phyloP scores from a whole-genome alignment of 2,888 invertebrate genomes.

The Cyaniris semiargus region DNA sequence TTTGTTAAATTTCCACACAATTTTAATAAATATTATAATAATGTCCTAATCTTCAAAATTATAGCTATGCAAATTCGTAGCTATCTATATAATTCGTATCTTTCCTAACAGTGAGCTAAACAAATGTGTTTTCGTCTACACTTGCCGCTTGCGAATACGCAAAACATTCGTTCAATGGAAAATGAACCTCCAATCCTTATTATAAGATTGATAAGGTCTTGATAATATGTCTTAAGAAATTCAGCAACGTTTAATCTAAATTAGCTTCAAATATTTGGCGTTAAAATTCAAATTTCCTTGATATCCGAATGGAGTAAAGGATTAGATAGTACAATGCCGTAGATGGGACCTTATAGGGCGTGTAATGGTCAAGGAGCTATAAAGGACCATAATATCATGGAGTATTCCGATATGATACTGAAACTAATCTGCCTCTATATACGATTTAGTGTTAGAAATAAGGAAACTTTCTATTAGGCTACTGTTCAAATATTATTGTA shows the following conservation, averaged over 20 bases:
- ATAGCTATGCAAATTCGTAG: no score
- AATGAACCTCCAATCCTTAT: neutral
- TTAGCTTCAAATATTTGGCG: neutral
- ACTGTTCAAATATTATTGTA: neutral
- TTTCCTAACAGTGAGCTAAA: constrained; percentile 43
- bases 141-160: neutral
- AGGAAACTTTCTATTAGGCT: neutral
- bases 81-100: constrained; percentile 27
- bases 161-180: constrained; percentile 6
- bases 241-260: constrained; percentile 26
- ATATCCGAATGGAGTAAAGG: constrained; percentile 39
- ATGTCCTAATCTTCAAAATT: no score
- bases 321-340: constrained; percentile 45
- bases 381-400: constrained; percentile 46
- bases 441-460: constrained; percentile 27
- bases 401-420: constrained; percentile 36
- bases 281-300: constrained; percentile 36
- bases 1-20: no score
- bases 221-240: neutral
- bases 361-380: constrained; percentile 39
- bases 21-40: no score
- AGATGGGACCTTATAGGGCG: constrained; percentile 44
- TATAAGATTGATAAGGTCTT: constrained; percentile 3
- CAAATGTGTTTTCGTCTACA: constrained; percentile 41
- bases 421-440: constrained; percentile 31